Conservation (phyloP, 2,113 vertebrate species). For the Gambusia affinis region DNA sequence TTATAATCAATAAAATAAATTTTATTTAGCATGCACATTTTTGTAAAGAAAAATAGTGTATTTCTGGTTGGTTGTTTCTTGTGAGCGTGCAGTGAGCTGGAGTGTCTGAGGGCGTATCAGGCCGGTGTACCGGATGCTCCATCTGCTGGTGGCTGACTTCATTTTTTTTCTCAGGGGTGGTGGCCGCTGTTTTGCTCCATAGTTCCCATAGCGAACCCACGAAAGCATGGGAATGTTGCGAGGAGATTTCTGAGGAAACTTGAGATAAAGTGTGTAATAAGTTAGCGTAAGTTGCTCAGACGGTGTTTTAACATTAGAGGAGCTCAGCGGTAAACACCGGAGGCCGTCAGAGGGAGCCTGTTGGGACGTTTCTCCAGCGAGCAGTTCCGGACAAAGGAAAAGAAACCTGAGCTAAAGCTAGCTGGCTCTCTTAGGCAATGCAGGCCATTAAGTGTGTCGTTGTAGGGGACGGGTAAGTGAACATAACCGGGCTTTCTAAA, state of each 20-base stretch:
- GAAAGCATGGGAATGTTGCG: conserved; percentile 74
- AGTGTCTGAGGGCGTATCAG: conserved; percentile 45
- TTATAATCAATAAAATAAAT: neutral
- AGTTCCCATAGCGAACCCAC: conserved; percentile 46
- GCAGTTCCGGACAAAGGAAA: conserved; percentile 71
- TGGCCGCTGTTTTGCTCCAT: conserved; percentile 72
- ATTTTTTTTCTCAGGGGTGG: conserved; percentile 65
- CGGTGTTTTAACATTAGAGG: neutral
- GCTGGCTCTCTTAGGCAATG: conserved; percentile 78
- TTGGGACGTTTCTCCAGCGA: conserved; percentile 42
- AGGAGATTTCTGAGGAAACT: conserved; percentile 51
- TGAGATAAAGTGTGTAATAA: conserved; percentile 45
- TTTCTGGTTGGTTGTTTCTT: neutral
- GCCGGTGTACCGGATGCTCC: conserved; percentile 44
- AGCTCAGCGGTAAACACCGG: neutral
- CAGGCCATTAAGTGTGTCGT: conserved; percentile 99
- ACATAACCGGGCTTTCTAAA: conserved; percentile 40
- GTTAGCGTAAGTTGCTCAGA: conserved; percentile 23
- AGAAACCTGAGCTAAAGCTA: conserved; percentile 67
- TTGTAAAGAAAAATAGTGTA: accelerated
- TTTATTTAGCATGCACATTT: neutral
- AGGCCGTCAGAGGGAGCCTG: conserved; percentile 3
- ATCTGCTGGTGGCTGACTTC: conserved; percentile 24
- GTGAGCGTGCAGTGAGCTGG: neutral
- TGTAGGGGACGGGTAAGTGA: conserved; percentile 94